Evolutionary conservation across 2,888 invertebrate species (phyloP).

Genomic region (Metallyticus violacea): DNA sequence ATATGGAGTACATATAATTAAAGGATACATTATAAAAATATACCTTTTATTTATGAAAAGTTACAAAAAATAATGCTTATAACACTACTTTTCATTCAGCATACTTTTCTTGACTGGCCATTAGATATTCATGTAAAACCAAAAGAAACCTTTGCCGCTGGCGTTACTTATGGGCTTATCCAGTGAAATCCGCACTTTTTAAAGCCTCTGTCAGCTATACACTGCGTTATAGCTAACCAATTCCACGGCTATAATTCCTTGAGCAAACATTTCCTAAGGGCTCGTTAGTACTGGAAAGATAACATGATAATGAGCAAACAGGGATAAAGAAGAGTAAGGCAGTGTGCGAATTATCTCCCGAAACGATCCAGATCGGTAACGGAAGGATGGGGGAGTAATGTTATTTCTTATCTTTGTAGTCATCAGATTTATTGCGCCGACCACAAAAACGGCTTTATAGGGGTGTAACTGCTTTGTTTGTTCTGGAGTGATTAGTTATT

Average conservation of each 20-base stretch:
- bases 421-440: background rate
- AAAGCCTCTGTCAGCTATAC: background rate
- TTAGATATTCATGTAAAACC: too few species aligned
- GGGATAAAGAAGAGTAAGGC: background rate
- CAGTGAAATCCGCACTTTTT: background rate
- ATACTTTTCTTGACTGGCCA: too few species aligned
- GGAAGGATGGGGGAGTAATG: background rate
- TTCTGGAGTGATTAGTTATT: background rate
- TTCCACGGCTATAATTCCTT: background rate
- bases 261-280: background rate
- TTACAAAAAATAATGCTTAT: too few species aligned
- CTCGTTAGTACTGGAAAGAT: slow-evolving; percentile 3
- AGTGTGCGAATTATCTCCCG: too few species aligned
- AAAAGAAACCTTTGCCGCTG: too few species aligned
- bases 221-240: background rate
- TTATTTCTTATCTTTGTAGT: background rate
- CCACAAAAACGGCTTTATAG: background rate
- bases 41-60: too few species aligned
- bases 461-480: background rate
- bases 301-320: slow-evolving; percentile 18
- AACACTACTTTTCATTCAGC: too few species aligned
- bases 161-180: too few species aligned
- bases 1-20: too few species aligned
- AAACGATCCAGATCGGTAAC: background rate
- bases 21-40: too few species aligned